Evolutionary conservation across 2,113 vertebrate genomes (phyloP).

Genomic region (Melanostigma gelatinosum): DNA sequence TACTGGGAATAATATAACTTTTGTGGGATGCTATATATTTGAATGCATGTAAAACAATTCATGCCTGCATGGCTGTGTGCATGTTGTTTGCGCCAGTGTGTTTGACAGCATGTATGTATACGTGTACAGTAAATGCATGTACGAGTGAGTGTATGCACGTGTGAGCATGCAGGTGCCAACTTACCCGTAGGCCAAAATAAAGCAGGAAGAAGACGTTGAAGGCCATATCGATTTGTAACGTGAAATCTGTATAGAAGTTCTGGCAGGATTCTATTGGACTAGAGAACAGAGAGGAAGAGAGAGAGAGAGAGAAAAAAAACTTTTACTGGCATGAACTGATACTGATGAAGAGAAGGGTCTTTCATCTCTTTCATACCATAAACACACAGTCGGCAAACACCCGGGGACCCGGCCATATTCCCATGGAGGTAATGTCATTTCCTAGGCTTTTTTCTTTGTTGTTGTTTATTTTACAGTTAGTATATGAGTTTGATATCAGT

Average conservation of each 20-base stretch:
- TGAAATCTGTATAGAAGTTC: constrained; percentile 99
- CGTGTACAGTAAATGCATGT: not conserved
- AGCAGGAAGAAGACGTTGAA: constrained; percentile 99
- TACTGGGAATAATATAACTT: not conserved
- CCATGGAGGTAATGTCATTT: not conserved
- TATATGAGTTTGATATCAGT: not conserved
- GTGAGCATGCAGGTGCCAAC: constrained; percentile 60
- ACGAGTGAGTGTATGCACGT: not conserved
- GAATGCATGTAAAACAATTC: not conserved
- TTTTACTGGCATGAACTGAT: not conserved
- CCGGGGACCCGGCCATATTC: not conserved
- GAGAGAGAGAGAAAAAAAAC: not conserved
- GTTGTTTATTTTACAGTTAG: not conserved
- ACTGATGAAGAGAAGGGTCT: not conserved
- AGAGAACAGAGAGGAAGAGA: constrained; percentile 59
- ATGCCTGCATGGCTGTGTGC: not conserved
- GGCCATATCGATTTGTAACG: constrained; percentile 99
- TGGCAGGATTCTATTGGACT: constrained; percentile 99
- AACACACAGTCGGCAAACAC: not conserved
- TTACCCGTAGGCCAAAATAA: constrained; percentile 98
- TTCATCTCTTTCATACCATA: not conserved
- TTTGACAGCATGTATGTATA: not conserved
- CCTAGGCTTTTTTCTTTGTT: not conserved
- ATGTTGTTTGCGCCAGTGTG: not conserved
- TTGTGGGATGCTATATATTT: not conserved